Base-by-base conservation (phyloP, 2,113 vertebrate species). In the Malurus alboscapulatus region DNA sequence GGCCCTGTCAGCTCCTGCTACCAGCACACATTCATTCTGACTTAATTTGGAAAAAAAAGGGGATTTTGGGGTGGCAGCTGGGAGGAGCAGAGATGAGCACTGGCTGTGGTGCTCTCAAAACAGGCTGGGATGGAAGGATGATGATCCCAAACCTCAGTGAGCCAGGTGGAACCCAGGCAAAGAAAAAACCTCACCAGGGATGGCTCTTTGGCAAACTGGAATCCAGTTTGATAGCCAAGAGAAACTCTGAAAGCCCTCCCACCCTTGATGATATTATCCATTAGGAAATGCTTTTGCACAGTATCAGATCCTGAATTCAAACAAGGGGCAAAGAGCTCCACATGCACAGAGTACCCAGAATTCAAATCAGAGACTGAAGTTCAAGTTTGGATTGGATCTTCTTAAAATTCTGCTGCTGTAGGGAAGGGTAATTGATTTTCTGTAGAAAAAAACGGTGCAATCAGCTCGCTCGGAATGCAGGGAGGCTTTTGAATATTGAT, bases 401-500 rank as follows among this genome's bases (percentile, higher is more conserved):
- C 73, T 95, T 86, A 83, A 93, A 86, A 95, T 95, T 90, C 87
- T 92, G 79, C 78, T 54, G 3, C 90, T 36, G 75, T 27, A 88
- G 47, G 54, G 62, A 66, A 79, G 12, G 53, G 25, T 81, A 86
- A 96, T 91, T 74, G 88, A 96, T 94, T 92, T 91, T 83, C 87
- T 83, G 58, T 76, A 83, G 66, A 65, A 36, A 53, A 88, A 36
- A 94, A 83, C 85, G 83, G 81, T 71, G 79, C 75, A 93, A 95
- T 93, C 92, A 93, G 88, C 75, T 76, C 29, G 21, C 17, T 79
- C 45, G 79, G 72, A 84, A 66, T 32, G 54, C 10, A 85, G 42
- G 25, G 59, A 89, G 53, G 59, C 59, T 89, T 69, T 9, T 83
- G 90, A 90, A 96, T 96, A 93, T 80, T 90, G 90, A 92, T 90